Evolutionary conservation across 2,113 vertebrate genomes (phyloP).

Genomic region (Elachura formosa): DNA sequence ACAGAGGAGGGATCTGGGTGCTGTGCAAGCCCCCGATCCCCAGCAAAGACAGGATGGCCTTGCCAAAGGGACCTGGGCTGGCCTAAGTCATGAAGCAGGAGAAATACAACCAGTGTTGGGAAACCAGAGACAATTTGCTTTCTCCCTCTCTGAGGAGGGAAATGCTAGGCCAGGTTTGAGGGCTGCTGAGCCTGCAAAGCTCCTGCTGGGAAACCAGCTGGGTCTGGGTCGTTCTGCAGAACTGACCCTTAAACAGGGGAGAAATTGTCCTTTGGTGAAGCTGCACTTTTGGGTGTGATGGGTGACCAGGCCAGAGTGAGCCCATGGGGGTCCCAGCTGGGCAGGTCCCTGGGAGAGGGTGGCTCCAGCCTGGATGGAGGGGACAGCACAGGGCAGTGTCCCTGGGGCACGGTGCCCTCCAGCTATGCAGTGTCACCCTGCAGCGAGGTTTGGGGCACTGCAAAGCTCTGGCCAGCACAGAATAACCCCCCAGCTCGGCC

Average conservation of each 20-base stretch:
- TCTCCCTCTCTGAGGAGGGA: neutral
- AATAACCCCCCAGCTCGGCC: neutral
- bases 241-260: neutral
- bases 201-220: neutral
- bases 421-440: neutral
- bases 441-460: neutral
- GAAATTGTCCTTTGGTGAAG: neutral
- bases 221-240: neutral
- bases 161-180: neutral
- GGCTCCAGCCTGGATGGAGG: neutral
- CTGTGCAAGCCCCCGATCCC: no score
- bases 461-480: neutral
- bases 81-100: neutral
- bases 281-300: neutral
- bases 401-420: neutral
- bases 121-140: neutral
- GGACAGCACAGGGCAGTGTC: neutral
- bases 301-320: rapidly evolving
- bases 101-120: neutral
- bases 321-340: neutral
- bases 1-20: neutral
- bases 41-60: neutral
- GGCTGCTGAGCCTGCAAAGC: neutral
- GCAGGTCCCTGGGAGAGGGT: neutral
- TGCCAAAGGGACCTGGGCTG: neutral